phyloP scores from a whole-genome alignment of 2,888 invertebrate species.

The Hirtodrosophila histrioides region DNA sequence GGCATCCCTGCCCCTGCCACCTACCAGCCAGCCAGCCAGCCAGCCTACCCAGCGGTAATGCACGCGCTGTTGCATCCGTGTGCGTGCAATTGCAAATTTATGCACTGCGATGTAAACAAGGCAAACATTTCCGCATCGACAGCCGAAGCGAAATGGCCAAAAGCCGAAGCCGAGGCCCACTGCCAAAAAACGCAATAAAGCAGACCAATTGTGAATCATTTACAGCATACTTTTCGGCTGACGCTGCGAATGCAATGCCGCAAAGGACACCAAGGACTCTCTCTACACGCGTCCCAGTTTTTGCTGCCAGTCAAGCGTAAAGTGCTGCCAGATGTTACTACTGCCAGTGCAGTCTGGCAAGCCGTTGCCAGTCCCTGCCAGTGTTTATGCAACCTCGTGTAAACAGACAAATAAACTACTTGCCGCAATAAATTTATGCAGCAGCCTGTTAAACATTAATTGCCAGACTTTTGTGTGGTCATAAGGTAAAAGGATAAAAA shows the following conservation, averaged over 20 bases:
- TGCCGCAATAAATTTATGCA: too few species aligned
- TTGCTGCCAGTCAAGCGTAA: too few species aligned
- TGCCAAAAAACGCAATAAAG: slow-evolving; percentile 37
- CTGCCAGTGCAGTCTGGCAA: too few species aligned
- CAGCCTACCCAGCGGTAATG: slow-evolving; percentile 24
- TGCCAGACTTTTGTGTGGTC: too few species aligned
- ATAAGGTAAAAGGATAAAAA: too few species aligned
- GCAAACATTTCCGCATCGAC: slow-evolving; percentile 71
- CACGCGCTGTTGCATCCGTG: slow-evolving; percentile 55
- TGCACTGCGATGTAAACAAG: slow-evolving; percentile 78
- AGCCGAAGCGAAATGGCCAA: slow-evolving; percentile 26
- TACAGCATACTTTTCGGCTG: slow-evolving; percentile 71
- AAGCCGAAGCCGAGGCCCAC: slow-evolving; percentile 9
- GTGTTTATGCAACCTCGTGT: too few species aligned
- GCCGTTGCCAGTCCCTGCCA: too few species aligned
- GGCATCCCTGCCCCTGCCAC: not conserved
- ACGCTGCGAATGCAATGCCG: slow-evolving; percentile 17
- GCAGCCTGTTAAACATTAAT: too few species aligned
- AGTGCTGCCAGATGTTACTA: too few species aligned
- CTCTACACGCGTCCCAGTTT: too few species aligned
- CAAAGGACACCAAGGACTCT: not conserved
- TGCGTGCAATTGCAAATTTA: slow-evolving; percentile 79
- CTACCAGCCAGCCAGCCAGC: not conserved
- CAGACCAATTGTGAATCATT: slow-evolving; percentile 71
- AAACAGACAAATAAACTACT: too few species aligned